Evolutionary conservation across 2,888 invertebrate species (phyloP).

Genomic region (Drosophila antonietae): DNA sequence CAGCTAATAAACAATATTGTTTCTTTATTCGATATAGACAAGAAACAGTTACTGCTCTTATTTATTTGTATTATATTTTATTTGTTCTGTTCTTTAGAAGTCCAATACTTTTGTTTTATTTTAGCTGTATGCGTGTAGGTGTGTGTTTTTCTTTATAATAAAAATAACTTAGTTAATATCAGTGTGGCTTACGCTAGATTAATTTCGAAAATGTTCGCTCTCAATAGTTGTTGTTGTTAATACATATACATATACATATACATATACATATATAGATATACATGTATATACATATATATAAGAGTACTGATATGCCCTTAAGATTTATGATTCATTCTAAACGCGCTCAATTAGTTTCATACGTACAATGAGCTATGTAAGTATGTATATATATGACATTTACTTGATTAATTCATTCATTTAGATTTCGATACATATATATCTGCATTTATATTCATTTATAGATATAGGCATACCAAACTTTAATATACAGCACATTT

Average conservation of each 20-base stretch:
- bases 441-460: conserved; percentile 54
- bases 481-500: conserved; percentile 62
- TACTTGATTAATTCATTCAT: conserved; percentile 50
- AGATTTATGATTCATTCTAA: conserved; percentile 41
- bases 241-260: background rate
- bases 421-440: conserved; percentile 42
- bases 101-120: conserved; percentile 59
- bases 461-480: conserved; percentile 80
- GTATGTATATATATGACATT: conserved; percentile 38
- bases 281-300: conserved; percentile 14
- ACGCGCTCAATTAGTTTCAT: conserved; percentile 21
- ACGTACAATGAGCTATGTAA: conserved; percentile 36
- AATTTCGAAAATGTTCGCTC: conserved; percentile 62
- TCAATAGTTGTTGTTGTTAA: conserved; percentile 35
- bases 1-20: conserved; percentile 42
- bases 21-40: conserved; percentile 38
- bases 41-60: conserved; percentile 61
- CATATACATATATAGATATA: conserved; percentile 3
- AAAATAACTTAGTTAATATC: conserved; percentile 76
- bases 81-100: conserved; percentile 62
- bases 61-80: conserved; percentile 4
- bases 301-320: conserved; percentile 55
- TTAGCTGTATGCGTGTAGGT: conserved; percentile 34
- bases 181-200: conserved; percentile 69
- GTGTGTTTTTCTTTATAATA: conserved; percentile 50